Conservation (phyloP, 2,888 invertebrate species). For the Pyralis farinalis region DNA sequence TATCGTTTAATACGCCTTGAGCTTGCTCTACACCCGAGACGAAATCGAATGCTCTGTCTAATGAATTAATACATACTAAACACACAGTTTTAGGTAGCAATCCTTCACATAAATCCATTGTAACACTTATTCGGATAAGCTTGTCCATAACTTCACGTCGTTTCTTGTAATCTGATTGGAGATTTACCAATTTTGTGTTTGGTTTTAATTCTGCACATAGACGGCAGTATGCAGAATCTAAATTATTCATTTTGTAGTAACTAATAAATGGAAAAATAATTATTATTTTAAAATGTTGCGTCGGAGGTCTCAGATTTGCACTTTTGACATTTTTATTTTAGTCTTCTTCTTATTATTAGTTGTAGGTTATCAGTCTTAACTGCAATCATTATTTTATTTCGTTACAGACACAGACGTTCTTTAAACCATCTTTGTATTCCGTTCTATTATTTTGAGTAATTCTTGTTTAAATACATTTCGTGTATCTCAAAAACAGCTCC, state of each 20-base stretch:
- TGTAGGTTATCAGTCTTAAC: too few relatives aligned
- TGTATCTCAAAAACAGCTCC: too few relatives aligned
- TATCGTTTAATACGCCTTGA: conserved; percentile 34
- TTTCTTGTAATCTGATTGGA: conserved; percentile 31
- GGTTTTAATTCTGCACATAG: conserved; percentile 49
- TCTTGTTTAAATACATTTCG: too few relatives aligned
- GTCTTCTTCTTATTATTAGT: too few relatives aligned
- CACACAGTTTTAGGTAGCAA: conserved; percentile 48
- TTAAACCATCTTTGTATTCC: too few relatives aligned
- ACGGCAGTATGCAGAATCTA: conserved; percentile 34
- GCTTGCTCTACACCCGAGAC: conserved; percentile 44
- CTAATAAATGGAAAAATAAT: too few relatives aligned
- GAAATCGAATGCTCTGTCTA: conserved; percentile 49
- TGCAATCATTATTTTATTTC: too few relatives aligned
- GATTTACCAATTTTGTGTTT: conserved; percentile 34
- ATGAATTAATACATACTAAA: conserved; percentile 37
- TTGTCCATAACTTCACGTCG: conserved; percentile 36
- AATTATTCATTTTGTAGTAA: conserved; percentile 25
- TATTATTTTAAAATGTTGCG: too few relatives aligned
- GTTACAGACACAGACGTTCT: too few relatives aligned
- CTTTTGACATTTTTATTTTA: too few relatives aligned
- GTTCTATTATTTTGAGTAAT: too few relatives aligned
- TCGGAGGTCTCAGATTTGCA: too few relatives aligned
- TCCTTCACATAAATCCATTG: conserved; percentile 33
- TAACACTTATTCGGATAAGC: conserved; percentile 39